phyloP scores from a whole-genome alignment of 2,113 vertebrate species.

The Cryptoleucopteryx plumbea region DNA sequence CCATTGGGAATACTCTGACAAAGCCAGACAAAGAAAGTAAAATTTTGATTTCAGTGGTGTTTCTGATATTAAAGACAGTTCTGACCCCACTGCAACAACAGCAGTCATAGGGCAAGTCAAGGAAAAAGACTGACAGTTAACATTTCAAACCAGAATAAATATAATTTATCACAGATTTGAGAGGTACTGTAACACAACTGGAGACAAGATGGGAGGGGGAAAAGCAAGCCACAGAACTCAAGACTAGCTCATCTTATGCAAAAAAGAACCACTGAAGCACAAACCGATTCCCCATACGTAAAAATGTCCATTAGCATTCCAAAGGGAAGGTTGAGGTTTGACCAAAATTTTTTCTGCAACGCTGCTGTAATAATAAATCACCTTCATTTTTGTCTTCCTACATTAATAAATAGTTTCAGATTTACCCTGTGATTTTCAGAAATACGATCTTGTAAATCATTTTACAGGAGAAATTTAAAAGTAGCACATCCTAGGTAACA shows the following conservation, averaged over 20 bases:
- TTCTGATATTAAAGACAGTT: background rate
- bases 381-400: background rate
- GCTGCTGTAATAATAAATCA: background rate
- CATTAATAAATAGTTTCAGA: background rate
- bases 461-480: background rate
- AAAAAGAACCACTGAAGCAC: background rate
- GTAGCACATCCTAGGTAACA: background rate
- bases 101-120: background rate
- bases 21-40: background rate
- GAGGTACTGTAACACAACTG: background rate
- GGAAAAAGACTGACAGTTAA: background rate
- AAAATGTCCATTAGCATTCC: background rate
- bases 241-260: background rate
- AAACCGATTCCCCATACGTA: background rate
- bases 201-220: background rate
- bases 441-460: background rate
- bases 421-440: background rate
- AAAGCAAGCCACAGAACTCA: background rate
- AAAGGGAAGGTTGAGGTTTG: background rate
- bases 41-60: background rate
- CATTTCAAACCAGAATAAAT: background rate
- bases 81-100: background rate
- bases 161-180: background rate
- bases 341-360: background rate
- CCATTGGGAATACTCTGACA: background rate